Evolutionary conservation across 2,113 vertebrate genomes (phyloP).

Genomic region (Caretta caretta): DNA sequence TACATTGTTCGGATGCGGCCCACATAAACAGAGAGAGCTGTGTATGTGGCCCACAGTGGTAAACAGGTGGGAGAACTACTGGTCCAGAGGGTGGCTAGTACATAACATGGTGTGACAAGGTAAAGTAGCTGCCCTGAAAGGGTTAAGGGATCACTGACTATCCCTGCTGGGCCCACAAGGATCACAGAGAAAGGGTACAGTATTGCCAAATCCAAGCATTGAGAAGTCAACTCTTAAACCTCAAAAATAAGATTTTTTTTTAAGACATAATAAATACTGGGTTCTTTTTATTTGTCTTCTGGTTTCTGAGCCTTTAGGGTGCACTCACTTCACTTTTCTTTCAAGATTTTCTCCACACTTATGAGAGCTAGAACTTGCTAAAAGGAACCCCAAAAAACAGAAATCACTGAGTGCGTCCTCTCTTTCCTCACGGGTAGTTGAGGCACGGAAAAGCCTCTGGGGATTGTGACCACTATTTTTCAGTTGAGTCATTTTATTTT

Average conservation of each 20-base stretch:
- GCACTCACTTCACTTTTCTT: not conserved
- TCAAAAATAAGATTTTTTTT: not conserved
- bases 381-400: not conserved
- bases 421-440: not conserved
- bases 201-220: not conserved
- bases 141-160: not conserved
- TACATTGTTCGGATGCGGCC: too few species aligned
- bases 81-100: not conserved
- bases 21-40: too few species aligned
- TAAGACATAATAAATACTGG: not conserved
- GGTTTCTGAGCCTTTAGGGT: not conserved
- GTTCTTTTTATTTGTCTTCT: not conserved
- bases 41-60: too few species aligned
- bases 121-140: not conserved
- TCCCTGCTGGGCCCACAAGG: not conserved
- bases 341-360: not conserved
- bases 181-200: not conserved
- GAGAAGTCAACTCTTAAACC: not conserved
- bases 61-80: too few species aligned
- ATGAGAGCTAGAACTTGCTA: too few species aligned
- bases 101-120: not conserved
- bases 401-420: accelerated
- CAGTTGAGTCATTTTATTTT: not conserved
- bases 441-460: not conserved
- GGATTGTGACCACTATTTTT: not conserved